Percentiles rank a stretch among this genome's conserved stretches.
phyloP scores from a whole-genome alignment of 2,888 invertebrate species.

The Drosophila kuntzei region DNA sequence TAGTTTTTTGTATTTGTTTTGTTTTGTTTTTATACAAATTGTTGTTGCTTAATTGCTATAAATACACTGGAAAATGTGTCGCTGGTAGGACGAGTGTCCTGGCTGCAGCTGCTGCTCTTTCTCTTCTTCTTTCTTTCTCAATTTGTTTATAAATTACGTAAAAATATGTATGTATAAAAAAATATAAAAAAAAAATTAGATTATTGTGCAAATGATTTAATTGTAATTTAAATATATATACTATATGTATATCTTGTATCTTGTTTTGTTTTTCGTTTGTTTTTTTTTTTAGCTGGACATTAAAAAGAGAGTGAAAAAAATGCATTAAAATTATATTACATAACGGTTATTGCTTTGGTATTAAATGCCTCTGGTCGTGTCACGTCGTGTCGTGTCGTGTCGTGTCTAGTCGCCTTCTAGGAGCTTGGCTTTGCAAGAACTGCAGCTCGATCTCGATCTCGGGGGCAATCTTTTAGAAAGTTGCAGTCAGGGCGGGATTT shows the following conservation, averaged over 20 bases:
- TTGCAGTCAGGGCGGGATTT: conserved; percentile 35
- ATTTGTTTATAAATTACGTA: conserved; percentile 38
- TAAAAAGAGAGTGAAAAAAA: conserved; percentile 41
- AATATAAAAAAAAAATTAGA: conserved; percentile 29
- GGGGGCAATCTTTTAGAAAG: conserved; percentile 57
- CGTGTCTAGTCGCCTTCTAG: conserved; percentile 58
- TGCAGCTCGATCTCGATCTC: conserved; percentile 11
- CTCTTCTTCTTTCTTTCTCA: conserved; percentile 10
- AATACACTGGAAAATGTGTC: conserved; percentile 80
- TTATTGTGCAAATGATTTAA: conserved; percentile 30
- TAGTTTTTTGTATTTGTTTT: conserved; percentile 30
- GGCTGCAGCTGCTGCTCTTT: conserved; percentile 15
- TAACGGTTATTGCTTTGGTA: conserved; percentile 84
- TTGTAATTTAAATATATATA: conserved; percentile 22
- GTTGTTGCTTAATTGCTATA: conserved; percentile 54
- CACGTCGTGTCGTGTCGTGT: conserved; percentile 13
- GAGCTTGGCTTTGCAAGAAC: conserved; percentile 29
- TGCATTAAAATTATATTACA: conserved; percentile 78
- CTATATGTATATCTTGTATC: conserved; percentile 17
- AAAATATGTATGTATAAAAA: conserved; percentile 31
- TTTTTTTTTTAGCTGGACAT: conserved; percentile 33
- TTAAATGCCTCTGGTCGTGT: conserved; percentile 84
- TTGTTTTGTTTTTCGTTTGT: conserved; percentile 7
- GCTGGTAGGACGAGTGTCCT: conserved; percentile 36
- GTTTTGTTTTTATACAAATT: conserved; percentile 53